Evolutionary conservation across 2,113 vertebrate genomes (phyloP), one percentile per base, ranked within the genome.

Genomic region (Hemiprocne comata): DNA sequence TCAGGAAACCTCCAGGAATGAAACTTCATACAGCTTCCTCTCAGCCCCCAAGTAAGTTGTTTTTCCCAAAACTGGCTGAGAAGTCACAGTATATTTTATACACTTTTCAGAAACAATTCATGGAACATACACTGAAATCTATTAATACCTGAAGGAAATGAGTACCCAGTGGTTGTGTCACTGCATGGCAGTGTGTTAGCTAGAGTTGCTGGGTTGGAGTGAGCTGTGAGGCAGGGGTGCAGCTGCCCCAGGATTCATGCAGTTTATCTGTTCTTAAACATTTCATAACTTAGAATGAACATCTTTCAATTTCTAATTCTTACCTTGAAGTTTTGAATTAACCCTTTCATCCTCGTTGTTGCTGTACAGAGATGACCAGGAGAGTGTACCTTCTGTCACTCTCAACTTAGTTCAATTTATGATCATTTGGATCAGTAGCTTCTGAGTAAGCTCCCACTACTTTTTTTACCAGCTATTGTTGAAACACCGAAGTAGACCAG

Each of bases 291-390:
- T 17, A 40, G n/a, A 54, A 53, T 25, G 58, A 93, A 25, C 51
- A 29, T 13, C n/a, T 74, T 31, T 13, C 28, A 71, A 3, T 13
- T 26, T 46, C 2, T 19, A 6, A 20, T 29, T 85, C 11, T 48
- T 31, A 51, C 31, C 36, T 11, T 60, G 28, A 17, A 25, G 10
- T 29, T 51, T 28, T 29, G 3, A 48, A n/a, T 69, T 65, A 34
- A 72, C 20, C 19, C 17, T 60, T 82, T 33, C 3, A 16, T 69
- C 16, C 17, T 44, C 11, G 0, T 23, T 16, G 17, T 0, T 18
- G 26, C 16, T 31, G 0, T 9, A 18, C 7, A 7, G 7, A 25
- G 50, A 26, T 23, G 24, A 23, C 17, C 7, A 0, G 0, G 24
- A 17, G 6, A 42, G 6, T 2, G 6, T 42, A n/a, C 44, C 17